These are phyloP conservation scores for Priocnemis perturbator DNA, from an alignment of 2,888 invertebrate species.

Conservation along the genomic window DNA sequence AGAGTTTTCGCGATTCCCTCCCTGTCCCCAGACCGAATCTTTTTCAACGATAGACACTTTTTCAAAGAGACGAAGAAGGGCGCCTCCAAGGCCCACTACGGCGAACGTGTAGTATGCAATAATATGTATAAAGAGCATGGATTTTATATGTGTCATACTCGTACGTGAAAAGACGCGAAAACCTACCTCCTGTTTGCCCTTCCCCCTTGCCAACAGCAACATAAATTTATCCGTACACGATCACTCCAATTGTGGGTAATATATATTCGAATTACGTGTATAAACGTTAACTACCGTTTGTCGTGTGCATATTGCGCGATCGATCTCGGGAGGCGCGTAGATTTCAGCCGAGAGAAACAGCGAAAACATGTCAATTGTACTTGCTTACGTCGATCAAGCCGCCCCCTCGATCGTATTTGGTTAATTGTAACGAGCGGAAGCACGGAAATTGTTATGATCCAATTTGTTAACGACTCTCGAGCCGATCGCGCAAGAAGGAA, in stretches of 20 bases:
- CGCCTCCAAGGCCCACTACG: constrained; percentile 34
- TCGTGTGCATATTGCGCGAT: constrained; percentile 15
- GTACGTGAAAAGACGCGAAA: constrained; percentile 24
- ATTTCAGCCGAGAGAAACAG: neutral
- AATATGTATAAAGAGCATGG: constrained; percentile 59
- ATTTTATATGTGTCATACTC: constrained; percentile 54
- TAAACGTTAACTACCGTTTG: constrained; percentile 7
- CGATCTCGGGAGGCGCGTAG: constrained; percentile 31
- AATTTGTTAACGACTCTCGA: constrained; percentile 6
- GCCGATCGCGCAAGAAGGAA: neutral
- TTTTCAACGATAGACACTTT: constrained; percentile 29
- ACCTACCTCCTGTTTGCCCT: too few relatives aligned
- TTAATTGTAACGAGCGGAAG: too few relatives aligned
- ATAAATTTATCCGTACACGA: neutral
- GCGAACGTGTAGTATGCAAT: constrained; percentile 67
- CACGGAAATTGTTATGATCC: too few relatives aligned
- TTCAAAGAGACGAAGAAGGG: constrained; percentile 29
- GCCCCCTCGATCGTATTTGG: too few relatives aligned
- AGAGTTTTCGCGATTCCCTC: constrained; percentile 18
- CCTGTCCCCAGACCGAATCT: constrained; percentile 27
- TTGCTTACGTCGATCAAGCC: too few relatives aligned
- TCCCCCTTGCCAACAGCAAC: too few relatives aligned
- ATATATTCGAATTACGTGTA: constrained; percentile 18
- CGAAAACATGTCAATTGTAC: too few relatives aligned
- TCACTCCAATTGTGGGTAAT: constrained; percentile 10